Evolutionary conservation across 2,797 vertebrate species (phyloP).

Genomic region (Poecilia wingei): DNA sequence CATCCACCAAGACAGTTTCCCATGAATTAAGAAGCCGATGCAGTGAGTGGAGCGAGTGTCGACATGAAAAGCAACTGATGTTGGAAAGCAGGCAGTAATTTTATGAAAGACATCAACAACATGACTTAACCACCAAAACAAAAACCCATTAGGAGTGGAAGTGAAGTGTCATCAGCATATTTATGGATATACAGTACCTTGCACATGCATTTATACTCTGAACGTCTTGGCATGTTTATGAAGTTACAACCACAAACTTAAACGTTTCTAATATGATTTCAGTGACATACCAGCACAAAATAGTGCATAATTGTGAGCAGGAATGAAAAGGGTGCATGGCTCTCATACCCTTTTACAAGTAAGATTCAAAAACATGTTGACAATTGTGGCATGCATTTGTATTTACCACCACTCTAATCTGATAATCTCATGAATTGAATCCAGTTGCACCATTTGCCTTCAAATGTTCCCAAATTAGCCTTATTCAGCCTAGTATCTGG

Average conservation of each 20-base stretch:
- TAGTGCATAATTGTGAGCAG: background rate
- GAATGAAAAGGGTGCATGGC: background rate
- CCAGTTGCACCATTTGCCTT: background rate
- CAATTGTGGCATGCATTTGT: background rate
- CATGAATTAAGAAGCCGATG: slow-evolving; percentile 81
- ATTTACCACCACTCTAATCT: background rate
- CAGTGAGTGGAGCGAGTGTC: slow-evolving; percentile 68
- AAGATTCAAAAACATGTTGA: background rate
- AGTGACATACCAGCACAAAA: background rate
- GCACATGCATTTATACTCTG: background rate
- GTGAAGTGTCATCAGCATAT: slow-evolving; percentile 71
- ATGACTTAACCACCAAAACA: slow-evolving; percentile 73
- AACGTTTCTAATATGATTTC: background rate
- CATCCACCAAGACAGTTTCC: slow-evolving; percentile 79
- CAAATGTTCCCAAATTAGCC: background rate
- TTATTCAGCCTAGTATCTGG: background rate
- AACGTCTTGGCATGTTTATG: background rate
- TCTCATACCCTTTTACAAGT: background rate
- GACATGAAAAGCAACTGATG: slow-evolving; percentile 76
- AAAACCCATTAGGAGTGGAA: slow-evolving; percentile 71
- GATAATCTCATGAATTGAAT: background rate
- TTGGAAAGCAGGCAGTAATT: slow-evolving; percentile 76
- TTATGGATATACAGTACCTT: slow-evolving; percentile 50
- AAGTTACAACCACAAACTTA: background rate
- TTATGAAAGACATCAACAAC: slow-evolving; percentile 75